A percentile compares a stretch with the other conserved stretches of the same genome.
These are phyloP conservation scores for Athalia cordata DNA, from an alignment of 2,888 invertebrate genomes.

Conservation along the genomic window DNA sequence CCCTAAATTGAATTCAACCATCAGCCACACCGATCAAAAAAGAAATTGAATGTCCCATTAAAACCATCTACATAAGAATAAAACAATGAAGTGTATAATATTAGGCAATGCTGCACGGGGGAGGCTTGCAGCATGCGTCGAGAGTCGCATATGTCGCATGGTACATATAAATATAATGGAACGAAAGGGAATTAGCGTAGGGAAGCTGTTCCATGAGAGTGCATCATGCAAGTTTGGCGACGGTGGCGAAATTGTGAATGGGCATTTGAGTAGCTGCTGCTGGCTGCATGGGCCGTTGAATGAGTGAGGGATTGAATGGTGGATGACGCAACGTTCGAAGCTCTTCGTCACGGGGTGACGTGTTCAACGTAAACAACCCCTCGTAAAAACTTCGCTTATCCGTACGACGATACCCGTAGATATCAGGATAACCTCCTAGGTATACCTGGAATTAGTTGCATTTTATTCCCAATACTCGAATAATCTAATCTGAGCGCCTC, in stretches of 20 bases:
- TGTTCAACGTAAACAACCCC: conserved; percentile 33
- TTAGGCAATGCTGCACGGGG: neutral
- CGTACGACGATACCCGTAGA: neutral
- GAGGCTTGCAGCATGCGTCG: conserved; percentile 7
- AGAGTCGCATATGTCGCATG: conserved; percentile 37
- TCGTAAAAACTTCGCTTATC: conserved; percentile 17
- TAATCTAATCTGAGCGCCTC: too few species aligned
- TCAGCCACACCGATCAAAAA: neutral
- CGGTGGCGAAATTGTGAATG: conserved; percentile 33
- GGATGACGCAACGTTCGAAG: conserved; percentile 30
- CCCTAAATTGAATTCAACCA: too few species aligned
- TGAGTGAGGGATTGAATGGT: conserved; percentile 39
- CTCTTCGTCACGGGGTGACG: conserved; percentile 40
- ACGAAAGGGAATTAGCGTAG: conserved; percentile 35
- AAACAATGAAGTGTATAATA: conserved; percentile 27
- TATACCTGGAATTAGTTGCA: neutral
- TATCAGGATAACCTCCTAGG: neutral
- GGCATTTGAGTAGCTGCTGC: conserved; percentile 17
- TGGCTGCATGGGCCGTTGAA: conserved; percentile 13
- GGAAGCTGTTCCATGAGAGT: conserved; percentile 16
- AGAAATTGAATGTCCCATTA: neutral
- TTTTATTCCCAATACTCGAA: too few species aligned
- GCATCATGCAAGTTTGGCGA: conserved; percentile 5
- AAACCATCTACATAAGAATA: conserved; percentile 1
- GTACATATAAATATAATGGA: neutral